phyloP scores from a whole-genome alignment of 2,888 invertebrate species.

The Molanna angustata region DNA sequence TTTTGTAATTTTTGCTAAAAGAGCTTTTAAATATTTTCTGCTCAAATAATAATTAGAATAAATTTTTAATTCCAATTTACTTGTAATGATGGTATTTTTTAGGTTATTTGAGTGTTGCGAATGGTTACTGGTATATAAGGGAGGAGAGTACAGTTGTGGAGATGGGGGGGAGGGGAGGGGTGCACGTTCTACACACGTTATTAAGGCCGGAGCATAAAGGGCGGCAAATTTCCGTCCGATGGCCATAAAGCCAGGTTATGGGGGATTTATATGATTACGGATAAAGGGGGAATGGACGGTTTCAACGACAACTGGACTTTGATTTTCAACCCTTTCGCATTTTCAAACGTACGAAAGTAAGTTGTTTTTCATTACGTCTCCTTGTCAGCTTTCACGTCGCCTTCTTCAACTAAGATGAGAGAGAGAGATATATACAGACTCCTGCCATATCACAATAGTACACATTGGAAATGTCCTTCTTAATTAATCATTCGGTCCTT shows the following conservation, averaged over 20 bases:
- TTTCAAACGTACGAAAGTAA: constrained; percentile 10
- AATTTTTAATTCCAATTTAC: no score
- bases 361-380: background rate
- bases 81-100: background rate
- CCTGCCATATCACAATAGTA: no score
- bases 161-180: constrained; percentile 8
- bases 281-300: constrained; percentile 28
- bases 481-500: no score
- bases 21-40: no score
- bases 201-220: constrained; percentile 29
- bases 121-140: background rate
- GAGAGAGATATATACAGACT: no score
- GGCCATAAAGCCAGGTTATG: constrained; percentile 33
- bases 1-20: no score
- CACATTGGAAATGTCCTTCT: no score
- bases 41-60: no score
- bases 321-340: constrained; percentile 29
- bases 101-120: no score
- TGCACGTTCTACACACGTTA: constrained; percentile 26
- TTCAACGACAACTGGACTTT: constrained; percentile 25
- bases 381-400: background rate
- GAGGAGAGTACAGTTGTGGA: background rate
- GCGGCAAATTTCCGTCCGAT: constrained; percentile 31
- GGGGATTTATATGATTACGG: constrained; percentile 33
- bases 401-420: no score